Evolutionary conservation across 2,113 vertebrate species (phyloP), one percentile per base, ranked within the genome.

Genomic region (Thinocorus orbignyianus): DNA sequence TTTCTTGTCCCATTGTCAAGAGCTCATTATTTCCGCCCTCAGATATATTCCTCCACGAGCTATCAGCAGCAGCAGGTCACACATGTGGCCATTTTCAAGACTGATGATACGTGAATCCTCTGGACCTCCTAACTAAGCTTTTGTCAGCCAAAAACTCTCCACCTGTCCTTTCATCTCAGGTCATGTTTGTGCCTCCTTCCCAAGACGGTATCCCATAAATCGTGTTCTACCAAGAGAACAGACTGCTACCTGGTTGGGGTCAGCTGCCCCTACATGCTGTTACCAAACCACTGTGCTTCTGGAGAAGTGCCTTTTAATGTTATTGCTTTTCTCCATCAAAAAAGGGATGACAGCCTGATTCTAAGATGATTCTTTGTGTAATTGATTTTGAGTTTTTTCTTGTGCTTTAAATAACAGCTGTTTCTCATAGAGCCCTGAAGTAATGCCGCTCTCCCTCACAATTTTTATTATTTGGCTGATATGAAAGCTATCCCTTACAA

Each of bases 1-100:
- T 87, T 93, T 52, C 81, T 70, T 62, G 68, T 80, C 46, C 48
- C 60, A 30, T 42, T 51, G 26, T 77, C 78, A 95, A 39, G 58
- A 87, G 66, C 87, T 89, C 78, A 46, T 95, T 87, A 86, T 77
- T 86, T 90, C 37, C 48, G 35, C 49, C 65, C 49, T 87, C 82
- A 73, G 81, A 80, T 39, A 31, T 42, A 26, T 42, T 33, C 18
- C 54, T 61, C 42, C 71, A 80, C 0, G 2, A 82, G 71, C 49
- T 73, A 87, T 41, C 58, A 73, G 57, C 37, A 57, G 41, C 0
- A 78, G 74, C 44, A 93, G 73, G 80, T 95, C 77, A 70, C 4
- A 30, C 77, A 92, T 89, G 65, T 11, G 31, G 25, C 33, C 74
- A 0, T 84, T 88, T 84, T 82, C 83, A 55, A 81, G 94, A 68